Percentiles rank a stretch among this genome's conserved stretches.
These are phyloP conservation scores for Smittia aterrima DNA, from an alignment of 2,888 invertebrate genomes.

Conservation along the genomic window DNA sequence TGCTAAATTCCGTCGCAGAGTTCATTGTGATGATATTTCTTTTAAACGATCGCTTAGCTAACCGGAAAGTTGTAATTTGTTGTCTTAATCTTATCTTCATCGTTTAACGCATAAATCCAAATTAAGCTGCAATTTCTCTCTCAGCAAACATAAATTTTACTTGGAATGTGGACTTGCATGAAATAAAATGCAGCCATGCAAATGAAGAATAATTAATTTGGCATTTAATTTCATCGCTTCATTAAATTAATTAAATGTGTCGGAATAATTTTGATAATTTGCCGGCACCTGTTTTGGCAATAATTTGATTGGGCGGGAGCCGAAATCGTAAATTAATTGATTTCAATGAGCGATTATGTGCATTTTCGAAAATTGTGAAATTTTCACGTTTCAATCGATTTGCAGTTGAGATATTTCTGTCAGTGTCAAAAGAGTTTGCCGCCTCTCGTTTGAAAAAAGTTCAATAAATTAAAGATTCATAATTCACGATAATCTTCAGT, in stretches of 20 bases:
- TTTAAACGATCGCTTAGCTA: background rate
- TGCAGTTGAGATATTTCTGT: conserved; percentile 2
- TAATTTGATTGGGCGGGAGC: background rate
- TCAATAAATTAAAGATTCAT: background rate
- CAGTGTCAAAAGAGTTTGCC: background rate
- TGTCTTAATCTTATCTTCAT: background rate
- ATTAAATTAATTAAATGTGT: conserved; percentile 36
- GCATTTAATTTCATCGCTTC: conserved; percentile 32
- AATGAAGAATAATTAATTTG: conserved; percentile 7
- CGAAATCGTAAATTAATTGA: background rate
- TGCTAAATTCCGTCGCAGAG: background rate
- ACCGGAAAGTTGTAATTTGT: background rate
- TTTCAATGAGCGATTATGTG: background rate
- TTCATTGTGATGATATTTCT: no score
- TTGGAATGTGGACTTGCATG: background rate
- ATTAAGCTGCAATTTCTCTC: background rate
- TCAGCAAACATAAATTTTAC: background rate
- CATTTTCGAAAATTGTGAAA: background rate
- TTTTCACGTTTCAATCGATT: background rate
- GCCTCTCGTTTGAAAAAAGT: background rate
- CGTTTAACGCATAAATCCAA: background rate
- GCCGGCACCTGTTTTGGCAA: conserved; percentile 28
- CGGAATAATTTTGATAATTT: conserved; percentile 33
- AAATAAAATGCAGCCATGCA: background rate
- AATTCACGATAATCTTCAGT: background rate